Conservation (phyloP, 2,888 invertebrate genomes). For the Diarsia mendica region DNA sequence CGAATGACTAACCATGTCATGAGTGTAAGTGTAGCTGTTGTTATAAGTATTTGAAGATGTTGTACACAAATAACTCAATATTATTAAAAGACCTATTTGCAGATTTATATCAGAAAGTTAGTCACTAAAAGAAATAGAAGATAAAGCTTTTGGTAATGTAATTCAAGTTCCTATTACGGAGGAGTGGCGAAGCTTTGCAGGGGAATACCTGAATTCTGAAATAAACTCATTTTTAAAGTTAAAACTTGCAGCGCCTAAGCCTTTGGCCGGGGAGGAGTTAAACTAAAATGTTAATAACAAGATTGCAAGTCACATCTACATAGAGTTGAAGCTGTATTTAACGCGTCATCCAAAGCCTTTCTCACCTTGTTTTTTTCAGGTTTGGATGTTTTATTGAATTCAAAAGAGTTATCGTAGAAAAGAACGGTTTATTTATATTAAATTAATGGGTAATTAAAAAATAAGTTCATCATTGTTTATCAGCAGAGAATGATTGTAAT, state of each 20-base stretch:
- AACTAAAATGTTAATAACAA: conserved; percentile 65
- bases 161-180: conserved; percentile 64
- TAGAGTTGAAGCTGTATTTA: conserved; percentile 75
- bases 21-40: conserved; percentile 13
- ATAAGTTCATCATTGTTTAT: conserved; percentile 76
- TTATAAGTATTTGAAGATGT: conserved; percentile 48
- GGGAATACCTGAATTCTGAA: conserved; percentile 68
- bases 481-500: conserved; percentile 72
- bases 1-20: conserved; percentile 2
- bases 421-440: conserved; percentile 80
- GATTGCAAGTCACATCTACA: conserved; percentile 66
- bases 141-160: conserved; percentile 66
- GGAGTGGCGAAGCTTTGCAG: conserved; percentile 78
- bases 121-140: conserved; percentile 70
- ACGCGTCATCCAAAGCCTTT: conserved; percentile 77
- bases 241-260: conserved; percentile 72
- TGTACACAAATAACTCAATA: conserved; percentile 26
- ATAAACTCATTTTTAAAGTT: conserved; percentile 66
- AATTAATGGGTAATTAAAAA: conserved; percentile 78
- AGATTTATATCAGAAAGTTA: conserved; percentile 69
- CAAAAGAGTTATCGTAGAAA: conserved; percentile 75
- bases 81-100: conserved; percentile 47
- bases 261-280: conserved; percentile 62
- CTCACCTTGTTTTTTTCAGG: conserved; percentile 80
- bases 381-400: conserved; percentile 71